These are phyloP conservation scores for Neomonachus schauinslandi DNA, from an alignment of 2,113 vertebrate genomes.

Conservation along the genomic window DNA sequence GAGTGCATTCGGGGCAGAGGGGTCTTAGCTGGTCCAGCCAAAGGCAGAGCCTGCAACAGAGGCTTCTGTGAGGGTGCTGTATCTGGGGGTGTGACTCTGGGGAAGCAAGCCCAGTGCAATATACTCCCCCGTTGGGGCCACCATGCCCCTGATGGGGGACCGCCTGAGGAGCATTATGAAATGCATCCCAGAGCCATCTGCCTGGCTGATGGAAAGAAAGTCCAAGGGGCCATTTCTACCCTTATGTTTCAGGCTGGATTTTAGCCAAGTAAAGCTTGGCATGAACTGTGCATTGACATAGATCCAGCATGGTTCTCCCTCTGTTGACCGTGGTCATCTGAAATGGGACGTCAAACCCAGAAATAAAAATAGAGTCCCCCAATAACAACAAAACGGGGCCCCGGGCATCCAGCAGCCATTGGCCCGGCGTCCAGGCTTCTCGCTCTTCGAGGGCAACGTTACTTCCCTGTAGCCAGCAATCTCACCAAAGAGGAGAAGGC, in stretches of 20 bases:
- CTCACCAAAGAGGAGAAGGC: too few relatives aligned
- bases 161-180: not conserved
- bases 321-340: not conserved
- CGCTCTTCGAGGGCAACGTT: rapidly evolving
- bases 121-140: not conserved
- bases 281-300: rapidly evolving
- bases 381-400: not conserved
- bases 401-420: not conserved
- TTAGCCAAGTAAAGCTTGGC: not conserved
- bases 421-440: not conserved
- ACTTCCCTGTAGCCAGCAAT: not conserved
- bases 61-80: not conserved
- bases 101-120: rapidly evolving
- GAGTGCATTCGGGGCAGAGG: not conserved
- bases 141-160: not conserved
- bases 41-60: rapidly evolving
- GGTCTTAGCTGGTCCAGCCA: not conserved
- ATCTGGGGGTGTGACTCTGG: rapidly evolving
- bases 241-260: not conserved
- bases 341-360: not conserved
- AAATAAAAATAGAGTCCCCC: not conserved
- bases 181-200: not conserved
- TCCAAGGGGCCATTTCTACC: too few relatives aligned
- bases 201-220: not conserved
- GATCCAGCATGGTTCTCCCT: too few relatives aligned